Conservation (phyloP, 2,888 invertebrate genomes). For the Apotomis turbidana region DNA sequence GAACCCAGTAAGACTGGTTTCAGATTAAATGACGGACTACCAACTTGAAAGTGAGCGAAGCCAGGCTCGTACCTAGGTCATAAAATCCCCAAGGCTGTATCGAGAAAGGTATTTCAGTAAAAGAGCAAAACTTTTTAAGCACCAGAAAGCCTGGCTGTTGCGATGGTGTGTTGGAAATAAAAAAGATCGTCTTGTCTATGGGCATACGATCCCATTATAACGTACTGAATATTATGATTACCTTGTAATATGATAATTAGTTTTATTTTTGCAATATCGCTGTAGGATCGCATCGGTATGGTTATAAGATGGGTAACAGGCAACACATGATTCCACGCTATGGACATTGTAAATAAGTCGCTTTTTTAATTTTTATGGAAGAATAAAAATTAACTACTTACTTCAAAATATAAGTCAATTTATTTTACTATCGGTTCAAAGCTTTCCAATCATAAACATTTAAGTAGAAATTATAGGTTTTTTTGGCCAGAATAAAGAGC, state of each 20-base stretch:
- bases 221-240: conserved; percentile 22
- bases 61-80: conserved; percentile 42
- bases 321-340: background rate
- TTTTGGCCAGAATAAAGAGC: too few species aligned
- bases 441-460: too few species aligned
- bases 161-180: conserved; percentile 48
- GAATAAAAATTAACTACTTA: too few species aligned
- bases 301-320: too few species aligned
- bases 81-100: conserved; percentile 45
- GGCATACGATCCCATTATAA: conserved; percentile 42
- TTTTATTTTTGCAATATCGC: background rate
- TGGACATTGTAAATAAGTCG: background rate
- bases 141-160: conserved; percentile 49
- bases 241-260: conserved; percentile 6
- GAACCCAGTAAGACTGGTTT: conserved; percentile 29
- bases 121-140: conserved; percentile 50
- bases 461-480: too few species aligned
- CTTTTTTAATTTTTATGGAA: background rate
- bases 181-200: conserved; percentile 49
- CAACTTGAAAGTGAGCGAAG: conserved; percentile 38
- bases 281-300: background rate
- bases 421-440: too few species aligned
- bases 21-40: conserved; percentile 28
- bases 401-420: too few species aligned
- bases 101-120: conserved; percentile 43